These are phyloP conservation scores for Calvadosia cruxmelitensis DNA, from an alignment of 30 jellyfish, hydroid and myxozoan genomes.

Conservation along the genomic window DNA sequence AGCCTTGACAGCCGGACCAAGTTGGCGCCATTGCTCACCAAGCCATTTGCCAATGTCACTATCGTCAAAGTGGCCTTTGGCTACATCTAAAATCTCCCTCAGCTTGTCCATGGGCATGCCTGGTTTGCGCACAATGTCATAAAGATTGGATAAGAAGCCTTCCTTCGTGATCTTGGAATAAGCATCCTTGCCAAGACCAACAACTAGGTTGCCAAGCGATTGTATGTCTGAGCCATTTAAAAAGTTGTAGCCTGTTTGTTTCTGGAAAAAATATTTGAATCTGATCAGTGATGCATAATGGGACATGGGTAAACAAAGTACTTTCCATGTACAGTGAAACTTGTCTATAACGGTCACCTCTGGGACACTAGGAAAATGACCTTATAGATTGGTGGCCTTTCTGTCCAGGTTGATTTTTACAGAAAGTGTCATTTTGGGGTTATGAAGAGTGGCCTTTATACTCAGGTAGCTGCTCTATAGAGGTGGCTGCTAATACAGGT, in stretches of 20 bases:
- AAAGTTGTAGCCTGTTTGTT: constrained; percentile 18
- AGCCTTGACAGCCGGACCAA: constrained; percentile 49
- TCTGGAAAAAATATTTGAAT: background rate
- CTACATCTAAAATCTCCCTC: constrained; percentile 23
- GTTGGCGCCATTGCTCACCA: constrained; percentile 35
- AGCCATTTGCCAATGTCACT: constrained; percentile 79
- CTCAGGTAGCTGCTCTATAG: no score
- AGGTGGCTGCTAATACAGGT: no score
- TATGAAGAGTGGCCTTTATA: no score
- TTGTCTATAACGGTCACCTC: no score
- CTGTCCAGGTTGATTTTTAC: no score
- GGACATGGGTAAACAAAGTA: background rate
- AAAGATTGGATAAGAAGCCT: constrained; percentile 39
- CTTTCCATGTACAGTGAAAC: no score
- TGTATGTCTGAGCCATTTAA: constrained; percentile 30
- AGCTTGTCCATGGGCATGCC: constrained; percentile 48
- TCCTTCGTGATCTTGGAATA: constrained; percentile 25
- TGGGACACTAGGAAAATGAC: no score
- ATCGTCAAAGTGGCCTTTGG: constrained; percentile 24
- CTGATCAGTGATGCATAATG: background rate
- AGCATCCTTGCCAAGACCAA: constrained; percentile 40
- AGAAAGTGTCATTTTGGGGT: no score
- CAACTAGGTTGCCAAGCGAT: constrained; percentile 49
- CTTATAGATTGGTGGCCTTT: no score
- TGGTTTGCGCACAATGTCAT: constrained; percentile 34